Evolutionary conservation across 2,113 vertebrate species (phyloP).

Genomic region (Numenius arquata): DNA sequence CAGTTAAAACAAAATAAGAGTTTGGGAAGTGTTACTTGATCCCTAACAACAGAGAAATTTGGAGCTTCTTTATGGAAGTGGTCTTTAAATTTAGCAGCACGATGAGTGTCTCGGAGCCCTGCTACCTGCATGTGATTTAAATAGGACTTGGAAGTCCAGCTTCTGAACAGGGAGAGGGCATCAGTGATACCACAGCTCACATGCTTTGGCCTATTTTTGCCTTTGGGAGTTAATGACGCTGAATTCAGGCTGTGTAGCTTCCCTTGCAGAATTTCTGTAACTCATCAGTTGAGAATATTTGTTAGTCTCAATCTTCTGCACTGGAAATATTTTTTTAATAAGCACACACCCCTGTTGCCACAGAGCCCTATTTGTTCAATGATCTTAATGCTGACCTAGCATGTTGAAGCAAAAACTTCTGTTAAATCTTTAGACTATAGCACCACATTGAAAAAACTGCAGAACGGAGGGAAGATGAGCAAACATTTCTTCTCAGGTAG

Average conservation of each 20-base stretch:
- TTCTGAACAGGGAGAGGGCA: not conserved
- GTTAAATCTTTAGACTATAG: not conserved
- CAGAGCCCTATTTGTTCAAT: accelerated
- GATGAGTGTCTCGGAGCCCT: not conserved
- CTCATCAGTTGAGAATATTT: not conserved
- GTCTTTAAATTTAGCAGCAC: not conserved
- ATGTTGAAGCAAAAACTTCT: not conserved
- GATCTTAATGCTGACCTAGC: not conserved
- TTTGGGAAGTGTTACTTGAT: not conserved
- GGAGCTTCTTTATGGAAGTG: not conserved
- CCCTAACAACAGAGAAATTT: not conserved
- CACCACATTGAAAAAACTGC: not conserved
- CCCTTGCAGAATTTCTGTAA: not conserved
- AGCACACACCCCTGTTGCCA: not conserved
- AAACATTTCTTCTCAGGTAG: not conserved
- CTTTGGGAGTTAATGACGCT: not conserved
- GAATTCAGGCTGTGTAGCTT: not conserved
- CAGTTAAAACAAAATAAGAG: not conserved
- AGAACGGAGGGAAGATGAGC: not conserved
- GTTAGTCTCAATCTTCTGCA: not conserved
- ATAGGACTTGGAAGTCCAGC: not conserved
- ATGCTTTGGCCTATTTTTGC: not conserved
- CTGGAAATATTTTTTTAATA: not conserved
- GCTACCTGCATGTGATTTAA: not conserved
- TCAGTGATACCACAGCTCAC: not conserved